Base-by-base conservation (phyloP, 2,797 vertebrate genomes). In the Danio jaintianensis region DNA sequence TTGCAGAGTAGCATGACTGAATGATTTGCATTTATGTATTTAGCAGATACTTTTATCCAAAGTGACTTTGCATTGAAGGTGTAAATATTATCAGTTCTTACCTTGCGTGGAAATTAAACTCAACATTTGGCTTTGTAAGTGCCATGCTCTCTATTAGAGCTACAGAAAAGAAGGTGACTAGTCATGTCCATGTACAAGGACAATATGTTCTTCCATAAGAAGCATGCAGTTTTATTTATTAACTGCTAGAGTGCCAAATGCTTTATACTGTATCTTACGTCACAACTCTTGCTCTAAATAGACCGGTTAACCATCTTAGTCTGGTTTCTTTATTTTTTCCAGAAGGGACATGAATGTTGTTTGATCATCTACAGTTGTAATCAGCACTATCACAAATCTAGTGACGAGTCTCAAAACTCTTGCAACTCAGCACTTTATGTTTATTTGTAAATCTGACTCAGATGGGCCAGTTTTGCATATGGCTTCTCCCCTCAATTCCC, bases 361-460 rank as follows among this genome's bases (percentile, higher is more conserved):
- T 50, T 79, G 59, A 64, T 64, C 59, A n/a, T 76, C 47, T 64
- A 12, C n/a, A 55, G 62, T 55, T 53, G 58, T 2, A 45, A 71
- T 79, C 20, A 63, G 36, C n/a, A 52, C 36, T 16, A 45, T 59
- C 18, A 40, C 16, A 4, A 71, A 20, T 50, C 69, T 4, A 20
- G 36, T 9, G 12, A 38, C 7, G 29, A n/a, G 15, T 78, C 18
- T 70, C 10, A 22, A 53, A 62, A 29, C 59, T 55, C 58, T 10
- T n/a, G 4, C 11, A 29, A 76, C 29, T 70, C 56, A 29, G 66
- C 66, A 62, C 59, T 79, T 20, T 43, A 20, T 62, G 20, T 53
- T 67, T 15, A 4, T 69, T 40, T 69, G 7, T 58, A 68, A 63
- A 42, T 55, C 55, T 36, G 9, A 40, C 68, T 67, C 56, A 52